Base-by-base conservation (phyloP, 2,888 invertebrate genomes). In the Metopia argyrocephala region DNA sequence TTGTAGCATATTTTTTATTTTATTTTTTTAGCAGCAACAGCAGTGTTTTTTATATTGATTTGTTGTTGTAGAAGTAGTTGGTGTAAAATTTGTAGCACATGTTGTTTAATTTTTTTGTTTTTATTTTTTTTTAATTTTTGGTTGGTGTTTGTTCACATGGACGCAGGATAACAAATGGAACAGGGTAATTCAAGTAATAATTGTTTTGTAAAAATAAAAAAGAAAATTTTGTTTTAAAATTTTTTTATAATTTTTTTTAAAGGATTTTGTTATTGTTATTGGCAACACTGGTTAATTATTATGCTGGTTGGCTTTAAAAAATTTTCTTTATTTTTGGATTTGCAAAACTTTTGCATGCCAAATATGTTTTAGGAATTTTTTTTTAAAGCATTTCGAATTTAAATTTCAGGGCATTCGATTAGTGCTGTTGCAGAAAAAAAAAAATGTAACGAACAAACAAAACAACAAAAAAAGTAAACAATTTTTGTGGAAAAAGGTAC, bases 141-240 rank as follows among this genome's bases (percentile, higher is more conserved):
- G 20, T 59, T 73, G 68, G 56, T 73, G 62, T 66, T 78, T 38
- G 46, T 64, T 81, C 81, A 81, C 81, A 81, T 81, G 81, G 78
- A 75, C 81, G 81, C 80, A 78, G 82, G 82, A 79, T 74, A 79
- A 78, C 80, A 80, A 76, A 80, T 83, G 81, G 78, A 81, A 81
- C 76, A 80, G 61, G 76, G 78, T 76, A 81, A 80, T 79, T 75
- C 78, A 81, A 80, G 76, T 80, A 68, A 80, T 76, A 73, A 80
- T 76, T 78, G 79, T 78, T 78, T 75, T 76, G 15, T 28, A 74
- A 68, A 76, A 78, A 75, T 74, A 74, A 76, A 81, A 80, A 80
- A 71, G 68, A 75, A 76, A 82, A 74, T 75, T 76, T 78, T 59
- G 45, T 48, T 79, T 73, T 57, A 71, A 75, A 59, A 38, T 12